Conservation (phyloP, 2,888 invertebrate genomes). For the Drosophila pseudotakahashii region DNA sequence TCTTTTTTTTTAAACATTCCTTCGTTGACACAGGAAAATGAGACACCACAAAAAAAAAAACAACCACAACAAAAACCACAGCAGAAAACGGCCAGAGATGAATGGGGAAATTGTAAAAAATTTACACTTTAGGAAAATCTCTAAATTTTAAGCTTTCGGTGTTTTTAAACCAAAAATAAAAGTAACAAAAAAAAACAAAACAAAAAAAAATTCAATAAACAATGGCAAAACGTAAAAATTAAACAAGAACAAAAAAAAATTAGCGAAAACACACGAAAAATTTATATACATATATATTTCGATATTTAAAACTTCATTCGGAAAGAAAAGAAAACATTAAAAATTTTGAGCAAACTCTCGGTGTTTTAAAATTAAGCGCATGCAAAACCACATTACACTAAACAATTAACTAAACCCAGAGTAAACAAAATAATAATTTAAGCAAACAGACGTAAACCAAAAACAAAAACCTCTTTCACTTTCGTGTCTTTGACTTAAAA, state of each 20-base stretch:
- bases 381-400: slow-evolving; percentile 60
- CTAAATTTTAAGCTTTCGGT: slow-evolving; percentile 84
- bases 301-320: slow-evolving; percentile 75
- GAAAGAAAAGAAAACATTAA: slow-evolving; percentile 62
- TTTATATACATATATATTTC: slow-evolving; percentile 75
- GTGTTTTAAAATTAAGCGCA: slow-evolving; percentile 81
- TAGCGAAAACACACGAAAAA: slow-evolving; percentile 70
- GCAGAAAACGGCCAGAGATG: slow-evolving; percentile 34
- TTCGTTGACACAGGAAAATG: slow-evolving; percentile 31
- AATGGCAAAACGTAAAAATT: slow-evolving; percentile 57
- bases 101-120: slow-evolving; percentile 67
- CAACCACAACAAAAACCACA: slow-evolving; percentile 35
- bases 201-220: slow-evolving; percentile 60
- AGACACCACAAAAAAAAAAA: slow-evolving; percentile 16
- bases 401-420: slow-evolving; percentile 54
- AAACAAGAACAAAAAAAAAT: slow-evolving; percentile 53
- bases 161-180: slow-evolving; percentile 79
- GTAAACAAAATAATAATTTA: slow-evolving; percentile 65
- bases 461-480: slow-evolving; percentile 84
- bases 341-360: slow-evolving; percentile 80
- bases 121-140: slow-evolving; percentile 78
- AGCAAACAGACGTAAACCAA: slow-evolving; percentile 70
- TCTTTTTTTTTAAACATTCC: slow-evolving; percentile 24
- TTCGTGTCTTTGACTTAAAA: slow-evolving; percentile 84
- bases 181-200: slow-evolving; percentile 44